Conservation (phyloP, 2,888 invertebrate species). For the Meiosimyza decipiens region DNA sequence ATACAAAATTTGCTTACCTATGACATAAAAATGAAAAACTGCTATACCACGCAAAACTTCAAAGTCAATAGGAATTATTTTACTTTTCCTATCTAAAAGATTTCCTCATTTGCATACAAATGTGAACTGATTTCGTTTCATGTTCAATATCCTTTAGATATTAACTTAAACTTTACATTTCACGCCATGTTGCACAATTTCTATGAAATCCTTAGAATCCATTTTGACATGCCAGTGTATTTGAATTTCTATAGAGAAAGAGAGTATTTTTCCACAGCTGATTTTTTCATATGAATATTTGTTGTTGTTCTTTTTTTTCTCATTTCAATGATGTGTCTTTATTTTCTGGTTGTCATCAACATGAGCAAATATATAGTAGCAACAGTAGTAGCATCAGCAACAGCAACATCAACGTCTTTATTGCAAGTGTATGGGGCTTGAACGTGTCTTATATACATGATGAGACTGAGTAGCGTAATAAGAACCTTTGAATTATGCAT, state of each 20-base stretch:
- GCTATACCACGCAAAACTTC: too few relatives aligned
- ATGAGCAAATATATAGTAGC: conserved; percentile 6
- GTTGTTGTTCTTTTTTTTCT: not conserved
- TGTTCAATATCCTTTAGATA: too few relatives aligned
- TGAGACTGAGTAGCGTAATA: conserved; percentile 29
- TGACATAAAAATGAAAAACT: too few relatives aligned
- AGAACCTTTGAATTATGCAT: conserved; percentile 36
- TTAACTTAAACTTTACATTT: too few relatives aligned
- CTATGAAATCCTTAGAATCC: too few relatives aligned
- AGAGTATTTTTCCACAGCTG: too few relatives aligned
- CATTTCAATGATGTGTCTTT: not conserved
- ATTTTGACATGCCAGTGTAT: not conserved
- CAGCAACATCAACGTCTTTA: conserved; percentile 22
- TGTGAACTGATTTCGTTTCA: too few relatives aligned
- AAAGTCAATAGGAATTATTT: too few relatives aligned
- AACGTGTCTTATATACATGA: conserved; percentile 25
- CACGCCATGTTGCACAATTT: too few relatives aligned
- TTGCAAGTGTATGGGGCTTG: conserved; percentile 23
- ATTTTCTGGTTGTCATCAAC: conserved; percentile 23
- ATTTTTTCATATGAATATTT: not conserved
- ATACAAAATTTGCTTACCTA: too few relatives aligned
- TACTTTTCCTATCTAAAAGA: too few relatives aligned
- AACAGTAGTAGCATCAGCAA: conserved; percentile 28
- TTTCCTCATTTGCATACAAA: too few relatives aligned
- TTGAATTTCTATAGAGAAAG: not conserved